A percentile compares a stretch with the other conserved stretches of the same genome.
Evolutionary conservation across 2,797 vertebrate genomes (phyloP).

Genomic region (Harpagifer antarcticus): DNA sequence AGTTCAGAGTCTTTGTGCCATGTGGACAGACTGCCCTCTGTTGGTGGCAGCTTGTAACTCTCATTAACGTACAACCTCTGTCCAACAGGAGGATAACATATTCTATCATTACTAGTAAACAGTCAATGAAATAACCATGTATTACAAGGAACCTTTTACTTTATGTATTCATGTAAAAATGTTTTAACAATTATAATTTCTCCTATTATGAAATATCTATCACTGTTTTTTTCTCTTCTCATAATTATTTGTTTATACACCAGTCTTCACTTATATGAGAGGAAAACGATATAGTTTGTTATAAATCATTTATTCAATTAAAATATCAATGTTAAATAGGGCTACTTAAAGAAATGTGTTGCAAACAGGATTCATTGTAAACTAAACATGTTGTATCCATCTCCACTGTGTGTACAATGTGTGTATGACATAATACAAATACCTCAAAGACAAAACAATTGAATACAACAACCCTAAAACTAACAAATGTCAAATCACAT

Average conservation of each 20-base stretch:
- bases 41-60: slow-evolving; percentile 42
- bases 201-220: background rate
- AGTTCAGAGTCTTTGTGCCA: slow-evolving; percentile 41
- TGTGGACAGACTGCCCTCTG: slow-evolving; percentile 77
- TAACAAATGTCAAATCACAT: background rate
- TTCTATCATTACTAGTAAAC: no score
- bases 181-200: background rate
- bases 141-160: no score
- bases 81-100: background rate
- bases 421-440: background rate
- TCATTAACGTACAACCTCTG: background rate
- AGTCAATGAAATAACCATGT: no score
- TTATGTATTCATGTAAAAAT: no score
- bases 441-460: background rate
- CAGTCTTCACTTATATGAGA: no score
- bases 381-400: background rate
- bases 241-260: background rate
- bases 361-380: background rate
- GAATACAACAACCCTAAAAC: background rate
- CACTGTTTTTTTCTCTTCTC: no score
- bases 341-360: background rate
- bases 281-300: background rate
- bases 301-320: background rate
- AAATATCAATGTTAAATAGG: background rate
- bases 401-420: background rate